Percentiles rank a stretch among this genome's conserved stretches.
These are phyloP conservation scores for Tinea pellionella DNA, from an alignment of 2,888 invertebrate species.

Conservation along the genomic window DNA sequence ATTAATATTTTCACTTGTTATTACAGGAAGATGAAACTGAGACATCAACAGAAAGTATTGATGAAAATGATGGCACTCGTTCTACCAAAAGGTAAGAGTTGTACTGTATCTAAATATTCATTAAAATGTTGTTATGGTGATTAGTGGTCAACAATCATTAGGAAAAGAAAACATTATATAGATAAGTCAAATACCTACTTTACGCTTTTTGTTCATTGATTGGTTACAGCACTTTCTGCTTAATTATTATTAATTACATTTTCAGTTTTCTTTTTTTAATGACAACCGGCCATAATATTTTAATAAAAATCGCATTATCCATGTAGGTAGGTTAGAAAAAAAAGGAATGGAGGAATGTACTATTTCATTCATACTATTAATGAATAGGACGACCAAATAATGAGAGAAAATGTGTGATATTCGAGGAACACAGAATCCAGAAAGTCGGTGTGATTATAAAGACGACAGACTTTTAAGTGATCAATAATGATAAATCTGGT, in stretches of 20 bases:
- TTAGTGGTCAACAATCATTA: background rate
- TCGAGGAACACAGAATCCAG: no score
- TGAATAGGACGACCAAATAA: no score
- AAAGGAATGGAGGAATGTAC: no score
- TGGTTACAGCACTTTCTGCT: background rate
- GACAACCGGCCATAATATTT: no score
- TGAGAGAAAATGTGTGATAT: no score
- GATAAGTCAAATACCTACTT: background rate
- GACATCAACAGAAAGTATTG: slow-evolving; percentile 44
- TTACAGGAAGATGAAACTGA: slow-evolving; percentile 56
- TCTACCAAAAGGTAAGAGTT: slow-evolving; percentile 54
- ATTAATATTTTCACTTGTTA: slow-evolving; percentile 16
- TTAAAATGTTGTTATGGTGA: background rate
- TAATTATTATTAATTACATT: background rate
- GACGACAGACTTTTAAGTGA: no score
- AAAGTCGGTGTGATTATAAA: no score
- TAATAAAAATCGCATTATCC: no score
- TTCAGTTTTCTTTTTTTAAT: no score
- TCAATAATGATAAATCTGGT: no score
- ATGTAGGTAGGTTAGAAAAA: no score
- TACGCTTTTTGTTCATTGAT: background rate
- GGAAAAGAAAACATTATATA: background rate
- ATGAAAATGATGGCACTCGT: slow-evolving; percentile 52
- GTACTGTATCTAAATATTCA: background rate
- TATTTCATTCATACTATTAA: no score